Evolutionary conservation across 2,113 vertebrate species (phyloP).

Genomic region (Lycaon pictus): DNA sequence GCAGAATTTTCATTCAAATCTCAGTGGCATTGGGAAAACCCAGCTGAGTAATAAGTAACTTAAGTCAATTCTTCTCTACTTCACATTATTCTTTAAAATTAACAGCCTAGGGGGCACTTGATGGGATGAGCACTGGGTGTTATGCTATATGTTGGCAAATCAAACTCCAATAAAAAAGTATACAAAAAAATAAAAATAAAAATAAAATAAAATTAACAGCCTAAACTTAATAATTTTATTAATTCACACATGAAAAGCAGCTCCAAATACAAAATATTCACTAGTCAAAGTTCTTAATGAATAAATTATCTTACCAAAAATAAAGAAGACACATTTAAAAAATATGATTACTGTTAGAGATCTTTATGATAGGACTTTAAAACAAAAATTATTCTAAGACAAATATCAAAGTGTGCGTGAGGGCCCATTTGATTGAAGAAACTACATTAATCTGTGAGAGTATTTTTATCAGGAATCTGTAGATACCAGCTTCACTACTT

Average conservation of each 20-base stretch:
- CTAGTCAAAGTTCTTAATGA: constrained; percentile 1
- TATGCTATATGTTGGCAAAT: no score
- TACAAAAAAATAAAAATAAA: no score
- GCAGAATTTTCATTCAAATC: constrained; percentile 40
- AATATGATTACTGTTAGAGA: constrained; percentile 20
- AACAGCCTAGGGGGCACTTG: not conserved
- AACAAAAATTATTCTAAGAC: not conserved
- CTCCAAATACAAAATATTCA: constrained; percentile 14
- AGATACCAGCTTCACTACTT: not conserved
- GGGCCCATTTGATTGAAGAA: not conserved
- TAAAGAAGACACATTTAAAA: not conserved
- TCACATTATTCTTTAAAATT: not conserved
- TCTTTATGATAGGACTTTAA: not conserved
- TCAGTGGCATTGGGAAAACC: not conserved
- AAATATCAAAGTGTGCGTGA: not conserved
- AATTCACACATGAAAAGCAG: constrained; percentile 46
- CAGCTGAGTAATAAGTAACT: constrained; percentile 24
- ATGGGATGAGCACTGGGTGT: no score
- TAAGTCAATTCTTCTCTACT: constrained; percentile 48
- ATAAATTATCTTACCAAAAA: constrained; percentile 35
- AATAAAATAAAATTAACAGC: not conserved
- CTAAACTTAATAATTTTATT: not conserved
- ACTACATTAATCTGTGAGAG: not conserved
- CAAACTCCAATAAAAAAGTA: no score
- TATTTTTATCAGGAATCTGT: not conserved